Conservation (phyloP, 2,113 vertebrate genomes). For the Parus major region DNA sequence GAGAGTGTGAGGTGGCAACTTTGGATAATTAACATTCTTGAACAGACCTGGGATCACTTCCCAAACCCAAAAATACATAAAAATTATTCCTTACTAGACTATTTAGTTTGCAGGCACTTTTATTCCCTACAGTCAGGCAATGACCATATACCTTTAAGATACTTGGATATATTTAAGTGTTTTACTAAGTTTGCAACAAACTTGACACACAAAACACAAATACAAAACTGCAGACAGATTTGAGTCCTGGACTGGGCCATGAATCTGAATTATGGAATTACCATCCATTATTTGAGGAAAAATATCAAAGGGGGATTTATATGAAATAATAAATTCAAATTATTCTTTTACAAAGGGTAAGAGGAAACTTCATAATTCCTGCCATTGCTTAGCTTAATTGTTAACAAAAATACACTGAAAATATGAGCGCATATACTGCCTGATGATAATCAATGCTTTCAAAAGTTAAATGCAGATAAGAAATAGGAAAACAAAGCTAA, state of each 20-base stretch:
- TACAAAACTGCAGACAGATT: background rate
- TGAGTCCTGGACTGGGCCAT: background rate
- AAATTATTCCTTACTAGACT: background rate
- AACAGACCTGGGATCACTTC: background rate
- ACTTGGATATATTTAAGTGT: background rate
- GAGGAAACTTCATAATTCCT: background rate
- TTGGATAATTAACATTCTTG: constrained; percentile 22
- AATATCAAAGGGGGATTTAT: background rate
- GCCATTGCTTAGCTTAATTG: background rate
- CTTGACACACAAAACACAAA: background rate
- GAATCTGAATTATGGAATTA: background rate
- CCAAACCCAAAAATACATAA: background rate
- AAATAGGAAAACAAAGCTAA: background rate
- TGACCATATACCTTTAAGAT: background rate
- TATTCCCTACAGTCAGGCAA: background rate
- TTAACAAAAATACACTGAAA: background rate
- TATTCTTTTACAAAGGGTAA: background rate
- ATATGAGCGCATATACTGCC: background rate
- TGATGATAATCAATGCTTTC: background rate
- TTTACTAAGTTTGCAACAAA: background rate
- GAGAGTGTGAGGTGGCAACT: constrained; percentile 23
- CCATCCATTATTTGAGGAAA: background rate
- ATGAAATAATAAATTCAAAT: background rate
- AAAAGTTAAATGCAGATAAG: background rate
- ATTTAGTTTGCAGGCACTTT: background rate